Conservation (phyloP, 2,797 vertebrate genomes). For the Australoheros facetus region DNA sequence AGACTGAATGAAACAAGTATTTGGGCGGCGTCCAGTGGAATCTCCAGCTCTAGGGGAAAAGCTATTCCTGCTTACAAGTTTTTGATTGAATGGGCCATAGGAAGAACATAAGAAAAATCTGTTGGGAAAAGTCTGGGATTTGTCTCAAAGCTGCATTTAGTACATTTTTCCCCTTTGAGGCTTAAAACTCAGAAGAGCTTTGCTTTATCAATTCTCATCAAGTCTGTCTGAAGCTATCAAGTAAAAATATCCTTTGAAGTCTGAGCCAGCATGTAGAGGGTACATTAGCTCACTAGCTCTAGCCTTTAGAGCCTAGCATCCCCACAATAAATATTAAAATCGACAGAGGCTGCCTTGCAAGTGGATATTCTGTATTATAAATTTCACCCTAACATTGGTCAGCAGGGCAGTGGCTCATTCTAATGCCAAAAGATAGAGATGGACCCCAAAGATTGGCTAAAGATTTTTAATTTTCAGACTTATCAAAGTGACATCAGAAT, state of each 20-base stretch:
- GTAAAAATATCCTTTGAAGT: constrained; percentile 60
- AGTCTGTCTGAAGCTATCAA: constrained; percentile 56
- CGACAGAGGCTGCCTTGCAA: constrained; percentile 32
- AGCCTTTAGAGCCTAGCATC: constrained; percentile 37
- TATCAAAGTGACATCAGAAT: constrained; percentile 38
- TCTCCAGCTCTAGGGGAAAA: background rate
- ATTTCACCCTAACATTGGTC: constrained; percentile 50
- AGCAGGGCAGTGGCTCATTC: constrained; percentile 35
- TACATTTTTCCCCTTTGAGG: constrained; percentile 15
- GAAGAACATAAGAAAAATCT: constrained; percentile 32
- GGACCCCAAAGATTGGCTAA: background rate
- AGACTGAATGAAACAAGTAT: constrained; percentile 3
- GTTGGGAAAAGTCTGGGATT: constrained; percentile 9
- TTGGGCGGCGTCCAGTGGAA: background rate
- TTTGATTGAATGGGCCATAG: constrained; percentile 13
- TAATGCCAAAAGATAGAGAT: constrained; percentile 46
- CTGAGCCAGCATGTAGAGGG: constrained; percentile 29
- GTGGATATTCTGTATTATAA: constrained; percentile 67
- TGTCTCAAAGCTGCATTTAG: constrained; percentile 32
- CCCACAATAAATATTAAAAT: constrained; percentile 69
- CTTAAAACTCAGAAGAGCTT: constrained; percentile 41
- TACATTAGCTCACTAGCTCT: constrained; percentile 58
- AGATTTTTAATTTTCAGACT: constrained; percentile 53
- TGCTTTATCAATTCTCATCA: constrained; percentile 55
- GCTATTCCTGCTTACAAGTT: constrained; percentile 3